Conservation (phyloP, 35 echinoderm and acorn worm species). For the Eucidaris tribuloides region DNA sequence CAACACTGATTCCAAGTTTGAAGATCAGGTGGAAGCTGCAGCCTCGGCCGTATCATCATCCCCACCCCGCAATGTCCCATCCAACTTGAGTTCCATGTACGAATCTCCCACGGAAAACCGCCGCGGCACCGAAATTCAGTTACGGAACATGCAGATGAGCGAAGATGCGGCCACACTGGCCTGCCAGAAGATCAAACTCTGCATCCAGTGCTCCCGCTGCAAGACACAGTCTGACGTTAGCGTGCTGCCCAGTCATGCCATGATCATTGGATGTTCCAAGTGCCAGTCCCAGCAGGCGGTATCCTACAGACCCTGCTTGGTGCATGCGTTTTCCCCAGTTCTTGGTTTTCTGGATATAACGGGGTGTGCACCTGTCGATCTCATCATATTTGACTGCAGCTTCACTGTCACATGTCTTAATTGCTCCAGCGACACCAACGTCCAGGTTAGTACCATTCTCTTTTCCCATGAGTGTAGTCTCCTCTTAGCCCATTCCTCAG, state of each 20-base stretch:
- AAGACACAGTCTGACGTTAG: constrained; percentile 54
- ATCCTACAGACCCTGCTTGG: constrained; percentile 69
- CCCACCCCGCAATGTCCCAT: neutral
- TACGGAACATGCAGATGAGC: constrained; percentile 58
- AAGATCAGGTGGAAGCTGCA: neutral
- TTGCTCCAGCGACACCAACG: constrained; percentile 64
- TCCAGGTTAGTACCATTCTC: constrained; percentile 81
- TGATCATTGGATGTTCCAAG: constrained; percentile 52
- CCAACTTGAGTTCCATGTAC: neutral
- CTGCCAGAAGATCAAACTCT: constrained; percentile 32
- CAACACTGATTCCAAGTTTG: neutral
- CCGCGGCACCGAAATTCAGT: constrained; percentile 74
- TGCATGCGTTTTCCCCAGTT: constrained; percentile 67
- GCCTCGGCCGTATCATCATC: neutral
- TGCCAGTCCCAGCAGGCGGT: constrained; percentile 76
- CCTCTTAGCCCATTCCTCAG: no score
- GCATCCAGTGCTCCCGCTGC: constrained; percentile 78
- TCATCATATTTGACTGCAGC: constrained; percentile 56
- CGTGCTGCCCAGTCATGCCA: constrained; percentile 47
- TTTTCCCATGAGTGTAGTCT: no score
- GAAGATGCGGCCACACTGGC: constrained; percentile 46
- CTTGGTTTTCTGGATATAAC: constrained; percentile 87
- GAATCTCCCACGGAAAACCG: constrained; percentile 50
- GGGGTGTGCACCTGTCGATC: constrained; percentile 84
- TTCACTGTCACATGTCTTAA: constrained; percentile 47